Evolutionary conservation across 2,113 vertebrate genomes (phyloP).

Genomic region (Takifugu flavidus): DNA sequence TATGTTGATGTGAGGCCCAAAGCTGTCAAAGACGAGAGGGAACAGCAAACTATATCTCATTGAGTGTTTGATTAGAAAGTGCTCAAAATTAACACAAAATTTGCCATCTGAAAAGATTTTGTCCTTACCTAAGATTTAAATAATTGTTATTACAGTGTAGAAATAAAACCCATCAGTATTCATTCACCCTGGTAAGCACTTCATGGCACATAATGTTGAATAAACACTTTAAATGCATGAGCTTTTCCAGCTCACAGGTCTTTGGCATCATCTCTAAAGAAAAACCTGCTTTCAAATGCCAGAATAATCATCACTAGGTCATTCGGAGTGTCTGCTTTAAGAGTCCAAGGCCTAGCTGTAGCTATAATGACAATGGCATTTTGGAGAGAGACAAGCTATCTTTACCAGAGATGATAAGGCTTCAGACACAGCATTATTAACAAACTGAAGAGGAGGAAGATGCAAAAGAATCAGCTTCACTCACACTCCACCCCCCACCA

Average conservation of each 20-base stretch:
- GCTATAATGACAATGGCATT: constrained; percentile 32
- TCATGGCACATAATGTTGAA: too few species aligned
- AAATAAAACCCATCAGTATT: too few species aligned
- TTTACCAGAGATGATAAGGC: background rate
- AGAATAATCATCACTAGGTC: too few species aligned
- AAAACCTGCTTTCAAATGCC: background rate
- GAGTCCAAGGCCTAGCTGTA: constrained; percentile 34
- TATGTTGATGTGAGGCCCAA: background rate
- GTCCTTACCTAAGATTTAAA: too few species aligned
- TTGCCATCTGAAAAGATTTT: too few species aligned
- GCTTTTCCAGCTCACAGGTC: background rate
- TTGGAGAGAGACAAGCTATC: constrained; percentile 3
- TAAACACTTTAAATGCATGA: too few species aligned
- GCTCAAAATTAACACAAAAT: too few species aligned
- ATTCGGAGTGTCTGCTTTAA: background rate
- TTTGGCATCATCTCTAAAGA: background rate
- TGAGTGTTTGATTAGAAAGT: too few species aligned
- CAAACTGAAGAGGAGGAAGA: background rate
- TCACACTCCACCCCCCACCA: background rate
- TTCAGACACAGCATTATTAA: background rate
- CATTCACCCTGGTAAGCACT: too few species aligned
- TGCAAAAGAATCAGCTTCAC: too few species aligned
- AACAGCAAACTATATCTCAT: too few species aligned
- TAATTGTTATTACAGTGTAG: too few species aligned
- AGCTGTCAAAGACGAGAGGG: background rate